Evolutionary conservation across 2,888 invertebrate species (phyloP), one percentile per base, ranked within the genome.

Genomic region (Augiades crinisus): DNA sequence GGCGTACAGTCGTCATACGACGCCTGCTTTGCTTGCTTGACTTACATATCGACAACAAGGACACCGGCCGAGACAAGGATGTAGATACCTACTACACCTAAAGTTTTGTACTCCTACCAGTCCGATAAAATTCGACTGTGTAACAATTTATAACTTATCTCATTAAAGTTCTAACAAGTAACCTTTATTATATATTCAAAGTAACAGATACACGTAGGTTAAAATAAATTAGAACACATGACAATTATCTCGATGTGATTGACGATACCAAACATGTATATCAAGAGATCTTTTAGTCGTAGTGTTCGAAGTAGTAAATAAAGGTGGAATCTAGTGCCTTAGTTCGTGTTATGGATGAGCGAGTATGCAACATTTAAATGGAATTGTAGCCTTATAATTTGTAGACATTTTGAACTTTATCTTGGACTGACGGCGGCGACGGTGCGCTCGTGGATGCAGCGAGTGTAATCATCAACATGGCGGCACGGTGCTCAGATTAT

Each of bases 1-100:
- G 72, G 76, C 71, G 71, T 68, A 59, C 62, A 56, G 62, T 62
- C 12, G 33, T 27, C 33, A 47, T 16, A 65, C 64, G 64, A 67
- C 57, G 67, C 55, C 63, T 59, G 57, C 60, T 66, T 57, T 60
- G 56, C 57, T 67, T 62, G 61, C 57, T 65, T 63, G 60, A 60
- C 52, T 50, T 62, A 36, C 41, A 31, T 14, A 7, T 38, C 64
- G 76, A 68, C 75, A 75, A 68, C 80, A 72, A 84, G 80, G 75
- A 73, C 78, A 60, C 41, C 62, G 31, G 46, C 55, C 45, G 44
- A 21, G 43, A 59, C 60, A 53, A 59, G 57, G 57, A 60, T 60
- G 52, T 55, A 22, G 45, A 37, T 17, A 43, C 17, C 5, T 30
- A 17, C 12, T 41, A 27, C 10, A 27, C 27, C 24, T 27, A 43